Percentiles rank a stretch among this genome's conserved stretches.
These are phyloP conservation scores for Ascidia mentula DNA, from an alignment of 23 tunicate genomes.

Conservation along the genomic window DNA sequence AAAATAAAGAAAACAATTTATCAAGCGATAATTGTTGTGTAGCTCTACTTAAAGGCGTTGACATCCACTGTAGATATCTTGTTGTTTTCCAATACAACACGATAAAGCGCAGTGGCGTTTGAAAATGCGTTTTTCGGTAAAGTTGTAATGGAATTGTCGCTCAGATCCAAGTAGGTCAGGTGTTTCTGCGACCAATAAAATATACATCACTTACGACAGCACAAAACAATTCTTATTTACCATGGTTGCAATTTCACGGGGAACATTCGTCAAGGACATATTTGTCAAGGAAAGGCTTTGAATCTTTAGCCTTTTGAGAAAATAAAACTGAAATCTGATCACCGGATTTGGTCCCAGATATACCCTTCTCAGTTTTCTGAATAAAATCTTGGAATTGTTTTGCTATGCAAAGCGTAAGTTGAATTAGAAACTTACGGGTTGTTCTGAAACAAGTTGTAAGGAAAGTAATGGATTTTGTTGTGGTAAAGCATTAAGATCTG, in stretches of 20 bases:
- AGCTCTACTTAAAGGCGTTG: constrained; percentile 68
- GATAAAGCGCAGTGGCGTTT: neutral
- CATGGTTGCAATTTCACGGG: constrained; percentile 17
- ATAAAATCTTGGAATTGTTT: neutral
- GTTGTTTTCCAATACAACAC: constrained; percentile 55
- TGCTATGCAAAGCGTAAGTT: too few relatives aligned
- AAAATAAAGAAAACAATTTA: neutral
- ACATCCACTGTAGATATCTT: constrained; percentile 32
- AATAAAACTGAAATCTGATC: constrained; percentile 29
- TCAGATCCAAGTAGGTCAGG: constrained; percentile 59
- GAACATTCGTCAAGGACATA: constrained; percentile 46
- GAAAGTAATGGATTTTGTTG: constrained; percentile 39
- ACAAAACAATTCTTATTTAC: too few relatives aligned
- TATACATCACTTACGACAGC: neutral
- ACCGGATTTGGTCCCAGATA: constrained; percentile 80
- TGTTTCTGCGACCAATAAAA: constrained; percentile 28
- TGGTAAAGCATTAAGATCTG: constrained; percentile 14
- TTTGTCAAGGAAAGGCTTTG: constrained; percentile 42
- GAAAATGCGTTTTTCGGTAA: constrained; percentile 49
- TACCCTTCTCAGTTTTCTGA: constrained; percentile 38
- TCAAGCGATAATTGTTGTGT: neutral
- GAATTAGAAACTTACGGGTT: constrained; percentile 67
- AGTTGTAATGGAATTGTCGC: constrained; percentile 68
- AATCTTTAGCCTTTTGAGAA: constrained; percentile 38
- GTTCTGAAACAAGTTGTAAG: constrained; percentile 28